Evolutionary conservation across 2,888 invertebrate species (phyloP).

Genomic region (Melieria picta): DNA sequence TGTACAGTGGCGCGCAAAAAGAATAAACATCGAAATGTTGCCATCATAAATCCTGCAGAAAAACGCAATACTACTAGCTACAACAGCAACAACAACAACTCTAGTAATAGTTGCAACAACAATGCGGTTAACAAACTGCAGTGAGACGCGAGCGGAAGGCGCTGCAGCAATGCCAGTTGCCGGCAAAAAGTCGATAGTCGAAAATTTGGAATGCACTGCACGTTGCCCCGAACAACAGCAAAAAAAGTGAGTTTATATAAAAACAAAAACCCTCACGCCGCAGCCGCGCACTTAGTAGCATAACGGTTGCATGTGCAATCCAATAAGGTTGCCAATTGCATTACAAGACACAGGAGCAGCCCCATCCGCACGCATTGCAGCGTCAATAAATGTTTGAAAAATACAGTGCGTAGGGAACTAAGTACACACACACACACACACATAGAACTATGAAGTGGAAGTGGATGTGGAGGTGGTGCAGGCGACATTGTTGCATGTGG

Average conservation of each 20-base stretch:
- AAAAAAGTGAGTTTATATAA: no score
- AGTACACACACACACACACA: no score
- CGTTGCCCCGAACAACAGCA: background rate
- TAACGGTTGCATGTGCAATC: no score
- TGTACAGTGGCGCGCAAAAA: background rate
- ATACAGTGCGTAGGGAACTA: background rate
- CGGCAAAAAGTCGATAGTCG: slow-evolving; percentile 3
- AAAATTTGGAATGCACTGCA: slow-evolving; percentile 26
- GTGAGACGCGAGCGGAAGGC: slow-evolving; percentile 3
- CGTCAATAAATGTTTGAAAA: background rate
- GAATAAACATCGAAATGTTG: slow-evolving; percentile 30
- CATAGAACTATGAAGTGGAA: no score
- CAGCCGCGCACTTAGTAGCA: no score
- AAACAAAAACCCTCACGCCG: no score
- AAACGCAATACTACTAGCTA: background rate
- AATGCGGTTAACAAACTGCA: slow-evolving; percentile 5
- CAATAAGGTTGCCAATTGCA: no score
- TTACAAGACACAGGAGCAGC: no score
- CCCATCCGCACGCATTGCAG: background rate
- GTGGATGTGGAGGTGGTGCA: no score
- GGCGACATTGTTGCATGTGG: no score
- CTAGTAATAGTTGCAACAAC: background rate
- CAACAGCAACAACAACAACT: background rate
- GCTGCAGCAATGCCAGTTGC: background rate
- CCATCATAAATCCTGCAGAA: slow-evolving; percentile 27